These are phyloP conservation scores for Mobula hypostoma DNA, from an alignment of 2,113 vertebrate species.

Conservation along the genomic window DNA sequence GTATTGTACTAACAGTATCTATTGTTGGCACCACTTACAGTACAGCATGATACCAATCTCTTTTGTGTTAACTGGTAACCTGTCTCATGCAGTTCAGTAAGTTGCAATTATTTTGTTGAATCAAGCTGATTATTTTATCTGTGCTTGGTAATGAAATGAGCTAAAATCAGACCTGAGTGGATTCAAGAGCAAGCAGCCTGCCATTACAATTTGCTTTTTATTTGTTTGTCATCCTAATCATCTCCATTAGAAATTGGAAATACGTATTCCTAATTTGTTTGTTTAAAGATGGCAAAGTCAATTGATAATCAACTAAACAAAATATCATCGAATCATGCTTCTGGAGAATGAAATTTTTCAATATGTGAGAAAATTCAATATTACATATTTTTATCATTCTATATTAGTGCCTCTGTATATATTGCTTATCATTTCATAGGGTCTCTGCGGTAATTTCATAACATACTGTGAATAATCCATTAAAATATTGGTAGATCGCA, in stretches of 20 bases:
- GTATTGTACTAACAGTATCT: neutral
- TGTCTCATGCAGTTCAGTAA: neutral
- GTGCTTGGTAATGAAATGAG: neutral
- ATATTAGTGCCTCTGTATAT: too few species aligned
- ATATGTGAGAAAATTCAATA: neutral
- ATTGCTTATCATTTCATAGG: too few species aligned
- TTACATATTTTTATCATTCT: neutral
- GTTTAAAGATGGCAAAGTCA: neutral
- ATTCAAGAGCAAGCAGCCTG: neutral
- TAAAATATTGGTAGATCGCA: neutral
- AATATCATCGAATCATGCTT: neutral
- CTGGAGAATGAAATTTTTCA: neutral
- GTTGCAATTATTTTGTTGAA: neutral
- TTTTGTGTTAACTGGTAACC: neutral
- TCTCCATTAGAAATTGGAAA: neutral
- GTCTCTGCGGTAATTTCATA: neutral
- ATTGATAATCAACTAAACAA: neutral
- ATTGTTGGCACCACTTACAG: neutral
- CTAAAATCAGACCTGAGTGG: neutral
- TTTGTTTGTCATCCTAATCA: neutral
- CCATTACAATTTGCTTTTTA: neutral
- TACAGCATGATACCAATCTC: neutral
- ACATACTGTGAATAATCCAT: neutral
- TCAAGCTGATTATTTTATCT: neutral
- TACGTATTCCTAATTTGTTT: neutral